Evolutionary conservation across 2,797 vertebrate species (phyloP).

Genomic region (Sebastes alutus): DNA sequence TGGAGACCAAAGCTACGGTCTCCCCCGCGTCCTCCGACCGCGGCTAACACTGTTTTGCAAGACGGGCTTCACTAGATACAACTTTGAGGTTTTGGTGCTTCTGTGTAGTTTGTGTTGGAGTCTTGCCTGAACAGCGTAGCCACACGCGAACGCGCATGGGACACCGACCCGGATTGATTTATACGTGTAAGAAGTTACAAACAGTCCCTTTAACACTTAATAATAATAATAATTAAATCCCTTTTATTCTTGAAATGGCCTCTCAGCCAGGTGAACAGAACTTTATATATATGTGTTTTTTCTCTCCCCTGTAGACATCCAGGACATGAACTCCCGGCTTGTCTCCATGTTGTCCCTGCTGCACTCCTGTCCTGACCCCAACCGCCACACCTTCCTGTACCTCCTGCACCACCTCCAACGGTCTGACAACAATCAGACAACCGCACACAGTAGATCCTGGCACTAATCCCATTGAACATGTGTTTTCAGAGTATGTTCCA

Average conservation of each 20-base stretch:
- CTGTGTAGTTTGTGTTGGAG: too few species aligned
- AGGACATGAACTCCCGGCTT: constrained; percentile 59
- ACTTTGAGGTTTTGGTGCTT: too few species aligned
- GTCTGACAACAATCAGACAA: constrained; percentile 44
- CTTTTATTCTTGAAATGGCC: too few species aligned
- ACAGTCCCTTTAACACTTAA: too few species aligned
- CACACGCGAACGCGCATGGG: rapidly evolving
- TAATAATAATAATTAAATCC: too few species aligned
- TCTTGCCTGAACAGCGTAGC: too few species aligned
- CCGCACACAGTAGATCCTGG: not conserved
- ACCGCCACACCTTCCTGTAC: constrained; percentile 81
- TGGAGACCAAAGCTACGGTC: too few species aligned
- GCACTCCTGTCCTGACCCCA: constrained; percentile 73
- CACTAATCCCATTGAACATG: not conserved
- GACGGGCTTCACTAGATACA: too few species aligned
- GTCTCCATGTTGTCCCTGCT: constrained; percentile 74
- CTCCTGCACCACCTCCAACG: constrained; percentile 81
- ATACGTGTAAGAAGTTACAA: too few species aligned
- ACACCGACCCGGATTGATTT: too few species aligned
- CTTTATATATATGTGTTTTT: not conserved
- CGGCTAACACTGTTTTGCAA: too few species aligned
- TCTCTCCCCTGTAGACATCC: constrained; percentile 60
- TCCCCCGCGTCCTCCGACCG: too few species aligned
- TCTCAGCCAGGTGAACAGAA: not conserved
- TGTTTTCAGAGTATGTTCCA: not conserved